Evolutionary conservation across 92 coral and sea anemone genomes (phyloP).

Genomic region (Umimayanthus chanpuru): DNA sequence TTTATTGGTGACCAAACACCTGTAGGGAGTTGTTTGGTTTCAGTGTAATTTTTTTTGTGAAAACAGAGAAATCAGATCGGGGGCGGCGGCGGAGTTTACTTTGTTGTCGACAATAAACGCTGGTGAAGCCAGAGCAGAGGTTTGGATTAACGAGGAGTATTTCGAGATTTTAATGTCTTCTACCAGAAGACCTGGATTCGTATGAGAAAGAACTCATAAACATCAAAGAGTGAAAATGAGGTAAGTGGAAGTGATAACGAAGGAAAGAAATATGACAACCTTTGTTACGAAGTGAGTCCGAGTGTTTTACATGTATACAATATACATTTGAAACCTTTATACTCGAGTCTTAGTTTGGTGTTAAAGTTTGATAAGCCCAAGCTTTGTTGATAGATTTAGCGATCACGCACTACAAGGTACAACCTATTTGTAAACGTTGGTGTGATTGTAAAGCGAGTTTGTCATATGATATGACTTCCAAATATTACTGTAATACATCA

Average conservation of each 20-base stretch:
- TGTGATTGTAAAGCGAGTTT: conserved; percentile 1
- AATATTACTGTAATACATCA: conserved; percentile 32
- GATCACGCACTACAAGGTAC: neutral
- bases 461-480: neutral
- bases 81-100: conserved; percentile 38
- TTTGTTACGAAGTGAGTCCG: conserved; percentile 17
- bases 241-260: neutral
- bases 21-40: conserved; percentile 16
- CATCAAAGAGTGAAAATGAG: conserved; percentile 44
- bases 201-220: conserved; percentile 28
- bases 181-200: conserved; percentile 19
- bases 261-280: conserved; percentile 11
- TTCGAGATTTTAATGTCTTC: conserved; percentile 32
- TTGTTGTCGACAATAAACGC: conserved; percentile 20
- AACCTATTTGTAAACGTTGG: conserved; percentile 4
- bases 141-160: neutral
- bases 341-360: conserved; percentile 12
- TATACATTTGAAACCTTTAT: neutral
- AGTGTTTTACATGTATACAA: neutral
- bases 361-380: neutral
- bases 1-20: neutral
- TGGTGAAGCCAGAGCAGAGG: neutral
- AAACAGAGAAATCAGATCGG: neutral
- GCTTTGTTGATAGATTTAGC: neutral
- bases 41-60: neutral